phyloP scores from a whole-genome alignment of 1,140 invertebrate species.

The Phthorimaea operculella region DNA sequence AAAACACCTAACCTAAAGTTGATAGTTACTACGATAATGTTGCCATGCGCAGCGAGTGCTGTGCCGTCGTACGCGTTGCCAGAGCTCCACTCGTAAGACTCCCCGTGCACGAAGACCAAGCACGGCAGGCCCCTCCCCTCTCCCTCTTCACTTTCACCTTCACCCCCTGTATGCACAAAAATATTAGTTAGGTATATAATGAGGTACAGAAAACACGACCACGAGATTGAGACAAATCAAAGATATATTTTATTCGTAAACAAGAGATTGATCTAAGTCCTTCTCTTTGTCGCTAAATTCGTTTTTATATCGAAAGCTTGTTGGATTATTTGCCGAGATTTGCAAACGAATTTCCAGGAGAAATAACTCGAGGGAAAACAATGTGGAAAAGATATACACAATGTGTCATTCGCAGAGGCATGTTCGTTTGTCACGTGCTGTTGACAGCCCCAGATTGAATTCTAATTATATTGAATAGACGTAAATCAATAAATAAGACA shows the following conservation, averaged over 20 bases:
- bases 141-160: slow-evolving; percentile 31
- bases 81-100: slow-evolving; percentile 94
- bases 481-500: slow-evolving; percentile 1
- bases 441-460: slow-evolving; percentile 13
- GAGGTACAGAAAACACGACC: background rate
- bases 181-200: background rate
- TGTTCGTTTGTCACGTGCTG: slow-evolving; percentile 7
- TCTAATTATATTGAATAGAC: slow-evolving; percentile 11
- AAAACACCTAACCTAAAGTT: slow-evolving; percentile 97
- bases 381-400: background rate
- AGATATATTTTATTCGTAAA: slow-evolving; percentile 2
- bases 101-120: slow-evolving; percentile 93
- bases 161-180: slow-evolving; percentile 20
- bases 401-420: background rate
- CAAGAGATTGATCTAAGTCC: background rate
- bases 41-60: slow-evolving; percentile 87
- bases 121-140: slow-evolving; percentile 52
- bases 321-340: background rate
- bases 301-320: background rate
- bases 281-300: background rate
- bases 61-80: slow-evolving; percentile 96
- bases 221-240: background rate
- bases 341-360: background rate
- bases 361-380: background rate
- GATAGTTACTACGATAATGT: slow-evolving; percentile 95